Evolutionary conservation across 2,888 invertebrate species (phyloP), one percentile per base, ranked within the genome.

Genomic region (Branchinecta sandiegonensis): DNA sequence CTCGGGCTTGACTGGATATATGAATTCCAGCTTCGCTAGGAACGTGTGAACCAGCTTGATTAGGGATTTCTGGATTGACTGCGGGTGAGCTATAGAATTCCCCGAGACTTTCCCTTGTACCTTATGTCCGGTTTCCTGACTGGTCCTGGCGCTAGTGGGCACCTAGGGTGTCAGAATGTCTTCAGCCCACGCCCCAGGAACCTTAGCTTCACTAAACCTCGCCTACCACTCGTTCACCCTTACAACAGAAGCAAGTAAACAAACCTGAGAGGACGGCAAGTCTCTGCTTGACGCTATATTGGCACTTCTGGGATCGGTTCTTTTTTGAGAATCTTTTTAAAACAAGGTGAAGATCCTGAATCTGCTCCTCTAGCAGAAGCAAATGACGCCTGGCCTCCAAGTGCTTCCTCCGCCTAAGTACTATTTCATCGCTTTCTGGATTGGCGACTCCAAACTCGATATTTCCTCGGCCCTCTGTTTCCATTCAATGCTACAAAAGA

Each of bases 391-490:
- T 56, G 23, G 63, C 63, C 11, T 56, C 63, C 63, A 56, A 56
- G 14, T 17, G 23, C 23, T 56, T 56, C 63, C 23, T 56, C 23
- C 63, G n/a, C 23, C 23, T 56, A 2, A 56, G 63, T 11, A 56
- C 63, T 17, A 56, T 56, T 56, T 56, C 63, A 23, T 56, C 63
- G 3, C 23, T 56, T 56, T 56, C 63, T 23, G n/a, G 63, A 56
- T 56, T 56, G n/a, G 63, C 63, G 23, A 56, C 63, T 9, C 63
- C 63, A 56, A 56, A 56, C 23, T 56, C 63, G 10, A 56, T 56
- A 23, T 56, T 56, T 17, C 63, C 63, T 17, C 63, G 63, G n/a
- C 63, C 63, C 63, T 56, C 63, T n/a, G 63, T 56, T 56, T 56
- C 63, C 63, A 56, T 56, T 56, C 37, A 37, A 37, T 37, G 37